Base-by-base conservation (phyloP, 2,888 invertebrate genomes). In the Plagodis pulveraria region DNA sequence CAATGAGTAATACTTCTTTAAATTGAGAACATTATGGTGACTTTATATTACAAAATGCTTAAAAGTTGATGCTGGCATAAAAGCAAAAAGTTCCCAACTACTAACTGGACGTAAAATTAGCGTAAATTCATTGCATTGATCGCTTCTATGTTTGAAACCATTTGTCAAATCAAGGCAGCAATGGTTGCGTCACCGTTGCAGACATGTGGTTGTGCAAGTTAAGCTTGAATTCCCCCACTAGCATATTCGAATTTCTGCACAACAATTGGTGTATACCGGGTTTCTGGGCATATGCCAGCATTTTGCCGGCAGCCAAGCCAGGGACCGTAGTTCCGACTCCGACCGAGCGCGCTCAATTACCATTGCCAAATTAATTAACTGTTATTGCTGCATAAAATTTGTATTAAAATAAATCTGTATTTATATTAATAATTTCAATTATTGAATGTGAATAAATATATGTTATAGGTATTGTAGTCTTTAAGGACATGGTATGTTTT, bases 281-380 rank as follows among this genome's bases (percentile, higher is more conserved):
- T 52, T 52, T 52, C 56, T 61, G 60, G 60, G 60, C 56, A 49
- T 56, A 61, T 53, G 60, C 60, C 56, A 61, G 49, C 56, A 49
- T 61, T 56, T 46, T 45, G 60, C 60, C 44, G 11, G 56, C 52
- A 52, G 50, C 12, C 50, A 32, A n/a, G 41, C 43, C 51, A 51
- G 46, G 6, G 5, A n/a, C 45, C 56, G 45, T 36, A 45, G 52
- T 48, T 56, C 49, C 56, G 41, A 42, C 12, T 46, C 11, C 56
- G 35, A 52, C 56, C 52, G 43, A 60, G 50, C 35, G 45, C 44
- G 44, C 54, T 38, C 55, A 35, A 56, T 60, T 60, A 52, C 42
- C 56, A 45, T 52, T 46, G 45, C n/a, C 52, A 45, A 61, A 56
- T 52, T 61, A 61, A 56, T 56, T 56, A 56, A 61, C 45, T 35